These are phyloP conservation scores for Myiagra hebetior DNA, from an alignment of 2,113 vertebrate species.

Conservation along the genomic window DNA sequence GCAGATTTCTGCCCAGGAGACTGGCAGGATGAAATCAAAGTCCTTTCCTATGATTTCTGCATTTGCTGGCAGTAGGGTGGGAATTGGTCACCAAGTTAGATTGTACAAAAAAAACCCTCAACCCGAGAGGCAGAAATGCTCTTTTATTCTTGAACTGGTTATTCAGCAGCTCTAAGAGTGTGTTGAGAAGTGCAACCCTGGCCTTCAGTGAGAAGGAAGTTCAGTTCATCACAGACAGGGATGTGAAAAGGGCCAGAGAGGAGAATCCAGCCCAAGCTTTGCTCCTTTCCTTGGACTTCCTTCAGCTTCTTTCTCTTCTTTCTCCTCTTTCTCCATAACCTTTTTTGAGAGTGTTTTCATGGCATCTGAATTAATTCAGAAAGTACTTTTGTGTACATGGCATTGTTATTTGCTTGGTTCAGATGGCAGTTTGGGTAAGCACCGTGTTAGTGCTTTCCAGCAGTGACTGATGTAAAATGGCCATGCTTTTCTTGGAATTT, in stretches of 20 bases:
- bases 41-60: not conserved
- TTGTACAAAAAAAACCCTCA: not conserved
- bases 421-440: not conserved
- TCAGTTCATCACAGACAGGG: not conserved
- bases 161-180: constrained; percentile 31
- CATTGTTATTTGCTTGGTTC: not conserved
- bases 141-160: not conserved
- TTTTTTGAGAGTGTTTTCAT: not conserved
- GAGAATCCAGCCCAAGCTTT: not conserved
- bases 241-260: not conserved
- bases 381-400: not conserved
- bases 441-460: not conserved
- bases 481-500: not conserved
- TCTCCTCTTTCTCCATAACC: not conserved
- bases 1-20: not conserved
- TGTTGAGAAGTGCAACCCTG: not conserved
- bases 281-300: not conserved
- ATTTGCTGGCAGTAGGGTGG: not conserved
- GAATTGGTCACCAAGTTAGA: not conserved
- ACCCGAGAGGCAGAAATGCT: not conserved
- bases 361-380: not conserved
- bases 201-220: not conserved
- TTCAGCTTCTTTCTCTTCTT: not conserved
- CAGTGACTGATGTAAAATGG: not conserved
- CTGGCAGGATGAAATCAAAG: not conserved